phyloP scores from a whole-genome alignment of 2,797 vertebrate genomes.

The Sebastes steindachneri region DNA sequence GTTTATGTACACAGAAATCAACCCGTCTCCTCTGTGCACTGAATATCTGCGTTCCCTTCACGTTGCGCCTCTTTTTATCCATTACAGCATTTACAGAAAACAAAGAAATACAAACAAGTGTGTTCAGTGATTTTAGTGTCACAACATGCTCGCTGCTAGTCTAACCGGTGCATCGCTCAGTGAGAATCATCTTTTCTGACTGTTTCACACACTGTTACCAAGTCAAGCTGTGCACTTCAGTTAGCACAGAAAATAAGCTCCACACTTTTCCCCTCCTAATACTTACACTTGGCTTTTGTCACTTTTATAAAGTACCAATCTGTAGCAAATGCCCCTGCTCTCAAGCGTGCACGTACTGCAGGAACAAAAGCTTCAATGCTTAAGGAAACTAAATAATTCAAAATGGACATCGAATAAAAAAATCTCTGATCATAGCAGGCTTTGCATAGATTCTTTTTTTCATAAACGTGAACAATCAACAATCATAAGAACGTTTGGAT shows the following conservation, averaged over 20 bases:
- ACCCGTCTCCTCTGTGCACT: background rate
- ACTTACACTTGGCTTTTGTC: background rate
- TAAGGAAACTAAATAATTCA: background rate
- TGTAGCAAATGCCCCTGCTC: no score
- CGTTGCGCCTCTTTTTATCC: background rate
- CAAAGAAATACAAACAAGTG: background rate
- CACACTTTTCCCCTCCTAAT: no score
- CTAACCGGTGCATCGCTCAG: background rate
- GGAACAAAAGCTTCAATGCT: background rate
- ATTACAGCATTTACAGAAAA: slow-evolving; percentile 44
- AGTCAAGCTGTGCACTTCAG: background rate
- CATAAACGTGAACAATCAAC: background rate
- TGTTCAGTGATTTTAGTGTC: slow-evolving; percentile 16
- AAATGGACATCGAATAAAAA: background rate
- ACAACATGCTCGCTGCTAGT: background rate
- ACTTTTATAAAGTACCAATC: background rate
- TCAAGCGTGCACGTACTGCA: background rate
- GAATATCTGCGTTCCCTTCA: slow-evolving; percentile 21
- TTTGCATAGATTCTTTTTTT: slow-evolving; percentile 14
- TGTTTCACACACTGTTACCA: no score
- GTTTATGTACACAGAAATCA: slow-evolving; percentile 83
- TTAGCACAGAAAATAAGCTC: background rate
- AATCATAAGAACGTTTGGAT: background rate
- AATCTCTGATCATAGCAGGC: background rate
- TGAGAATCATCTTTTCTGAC: background rate